Conservation (phyloP, 2,113 vertebrate species). For the Syngnathus scovelli region DNA sequence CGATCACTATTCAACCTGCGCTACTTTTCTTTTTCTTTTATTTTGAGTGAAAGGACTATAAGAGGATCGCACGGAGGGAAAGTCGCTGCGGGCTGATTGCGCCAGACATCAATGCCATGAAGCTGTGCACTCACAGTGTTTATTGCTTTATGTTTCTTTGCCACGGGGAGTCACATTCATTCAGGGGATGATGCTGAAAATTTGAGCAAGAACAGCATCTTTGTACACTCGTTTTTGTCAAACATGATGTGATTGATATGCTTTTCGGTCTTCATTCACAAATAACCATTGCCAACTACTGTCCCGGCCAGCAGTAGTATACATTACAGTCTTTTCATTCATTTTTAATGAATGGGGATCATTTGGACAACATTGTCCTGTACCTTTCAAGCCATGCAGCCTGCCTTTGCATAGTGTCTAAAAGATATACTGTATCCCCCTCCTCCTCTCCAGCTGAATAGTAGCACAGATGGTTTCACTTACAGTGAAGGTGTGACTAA, state of each 20-base stretch:
- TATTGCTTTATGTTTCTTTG: too few species aligned
- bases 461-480: constrained; percentile 23
- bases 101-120: too few species aligned
- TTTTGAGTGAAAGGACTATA: too few species aligned
- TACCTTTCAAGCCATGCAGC: not conserved
- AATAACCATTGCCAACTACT: not conserved
- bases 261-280: not conserved
- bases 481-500: constrained; percentile 21
- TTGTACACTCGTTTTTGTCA: too few species aligned
- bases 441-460: constrained; percentile 15
- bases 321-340: not conserved
- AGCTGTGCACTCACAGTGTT: too few species aligned
- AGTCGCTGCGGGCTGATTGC: too few species aligned
- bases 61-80: too few species aligned
- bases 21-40: too few species aligned
- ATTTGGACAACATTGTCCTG: not conserved
- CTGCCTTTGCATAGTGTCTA: not conserved
- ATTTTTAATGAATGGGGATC: not conserved
- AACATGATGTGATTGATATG: not conserved
- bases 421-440: not conserved
- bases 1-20: too few species aligned
- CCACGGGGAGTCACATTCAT: too few species aligned
- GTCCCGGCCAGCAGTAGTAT: not conserved
- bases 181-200: too few species aligned
- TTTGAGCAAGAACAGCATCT: too few species aligned